phyloP scores from a whole-genome alignment of 2,888 invertebrate genomes.

The Lepidochitona cinerea region DNA sequence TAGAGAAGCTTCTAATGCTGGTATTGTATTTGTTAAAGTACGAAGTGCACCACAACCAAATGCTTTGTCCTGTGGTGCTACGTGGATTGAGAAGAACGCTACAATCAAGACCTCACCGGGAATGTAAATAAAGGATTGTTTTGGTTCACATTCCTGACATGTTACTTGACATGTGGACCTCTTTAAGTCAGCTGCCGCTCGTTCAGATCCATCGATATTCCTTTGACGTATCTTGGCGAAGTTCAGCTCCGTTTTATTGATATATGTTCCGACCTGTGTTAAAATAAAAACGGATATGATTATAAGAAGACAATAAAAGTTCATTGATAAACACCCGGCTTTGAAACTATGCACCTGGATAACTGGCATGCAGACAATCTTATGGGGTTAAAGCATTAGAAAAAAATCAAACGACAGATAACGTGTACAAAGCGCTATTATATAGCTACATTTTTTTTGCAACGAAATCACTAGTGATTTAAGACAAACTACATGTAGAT shows the following conservation, averaged over 20 bases:
- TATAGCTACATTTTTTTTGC: not conserved
- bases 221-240: conserved; percentile 16
- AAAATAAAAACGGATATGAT: no score
- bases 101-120: conserved; percentile 50
- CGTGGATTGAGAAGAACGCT: conserved; percentile 56
- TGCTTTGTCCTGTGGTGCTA: not conserved
- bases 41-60: conserved; percentile 41
- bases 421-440: no score
- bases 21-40: conserved; percentile 44
- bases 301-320: no score
- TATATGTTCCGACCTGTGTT: conserved; percentile 26
- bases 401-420: no score
- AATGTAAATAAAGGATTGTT: conserved; percentile 39
- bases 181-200: conserved; percentile 14
- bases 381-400: no score
- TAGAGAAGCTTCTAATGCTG: conserved; percentile 54
- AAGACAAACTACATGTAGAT: not conserved
- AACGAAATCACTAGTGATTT: not conserved
- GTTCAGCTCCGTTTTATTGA: conserved; percentile 14
- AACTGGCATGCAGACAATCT: no score
- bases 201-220: not conserved
- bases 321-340: no score
- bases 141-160: conserved; percentile 42
- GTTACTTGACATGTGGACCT: conserved; percentile 40
- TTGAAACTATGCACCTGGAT: no score